phyloP scores from a whole-genome alignment of 1,140 invertebrate genomes.

The Helicoverpa zea region DNA sequence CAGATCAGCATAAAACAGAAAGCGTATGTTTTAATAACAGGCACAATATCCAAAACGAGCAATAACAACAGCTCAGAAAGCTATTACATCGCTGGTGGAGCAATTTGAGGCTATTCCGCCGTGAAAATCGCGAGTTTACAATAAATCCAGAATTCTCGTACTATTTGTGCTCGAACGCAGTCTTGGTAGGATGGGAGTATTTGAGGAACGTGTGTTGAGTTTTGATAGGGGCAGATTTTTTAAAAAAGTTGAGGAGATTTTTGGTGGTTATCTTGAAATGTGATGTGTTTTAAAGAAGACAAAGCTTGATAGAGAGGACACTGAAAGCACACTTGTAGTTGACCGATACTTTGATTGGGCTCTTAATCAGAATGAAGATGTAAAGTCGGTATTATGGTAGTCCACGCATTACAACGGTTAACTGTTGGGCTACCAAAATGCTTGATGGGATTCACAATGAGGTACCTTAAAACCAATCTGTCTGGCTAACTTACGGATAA shows the following conservation, averaged over 20 bases:
- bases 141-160: constrained; percentile 50
- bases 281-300: too few species aligned
- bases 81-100: constrained; percentile 52
- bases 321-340: too few species aligned
- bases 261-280: not conserved
- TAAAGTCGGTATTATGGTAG: too few species aligned
- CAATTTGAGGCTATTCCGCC: constrained; percentile 51
- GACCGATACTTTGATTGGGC: too few species aligned
- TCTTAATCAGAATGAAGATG: too few species aligned
- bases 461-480: too few species aligned
- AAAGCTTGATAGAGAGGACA: too few species aligned
- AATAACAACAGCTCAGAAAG: constrained; percentile 55
- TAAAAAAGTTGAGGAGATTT: not conserved
- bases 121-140: constrained; percentile 56
- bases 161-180: constrained; percentile 31
- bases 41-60: constrained; percentile 49
- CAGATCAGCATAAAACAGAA: constrained; percentile 15
- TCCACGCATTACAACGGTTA: too few species aligned
- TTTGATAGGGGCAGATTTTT: not conserved
- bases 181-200: not conserved
- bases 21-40: constrained; percentile 45
- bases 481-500: too few species aligned
- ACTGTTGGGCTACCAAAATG: too few species aligned
- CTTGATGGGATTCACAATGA: too few species aligned
- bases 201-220: constrained; percentile 10